Evolutionary conservation across 2,113 vertebrate species (phyloP).

Genomic region (Turnix velox): DNA sequence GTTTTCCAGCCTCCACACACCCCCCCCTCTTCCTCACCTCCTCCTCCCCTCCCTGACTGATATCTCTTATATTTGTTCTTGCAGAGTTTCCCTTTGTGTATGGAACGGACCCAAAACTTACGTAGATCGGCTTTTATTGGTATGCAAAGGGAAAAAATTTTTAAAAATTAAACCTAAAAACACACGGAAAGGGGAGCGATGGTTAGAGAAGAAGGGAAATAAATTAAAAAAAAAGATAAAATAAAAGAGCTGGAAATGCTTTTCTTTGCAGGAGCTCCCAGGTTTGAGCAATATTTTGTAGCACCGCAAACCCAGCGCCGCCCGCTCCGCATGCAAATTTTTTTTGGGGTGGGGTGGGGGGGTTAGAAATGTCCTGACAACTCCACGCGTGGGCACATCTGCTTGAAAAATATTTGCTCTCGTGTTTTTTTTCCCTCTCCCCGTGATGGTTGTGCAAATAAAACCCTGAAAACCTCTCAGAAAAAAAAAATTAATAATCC

Average conservation of each 20-base stretch:
- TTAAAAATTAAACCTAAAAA: not conserved
- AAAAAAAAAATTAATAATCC: too few species aligned
- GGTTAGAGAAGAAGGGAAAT: not conserved
- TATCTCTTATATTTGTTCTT: slow-evolving; percentile 29
- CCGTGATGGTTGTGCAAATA: not conserved
- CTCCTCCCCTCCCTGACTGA: not conserved
- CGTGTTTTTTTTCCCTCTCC: not conserved
- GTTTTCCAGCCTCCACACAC: not conserved
- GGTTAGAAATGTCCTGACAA: not conserved
- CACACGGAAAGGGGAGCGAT: not conserved
- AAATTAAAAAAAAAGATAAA: not conserved
- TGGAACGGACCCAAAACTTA: slow-evolving; percentile 25
- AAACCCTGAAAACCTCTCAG: not conserved
- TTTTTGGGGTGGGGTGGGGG: too few species aligned
- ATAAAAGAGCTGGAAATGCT: not conserved
- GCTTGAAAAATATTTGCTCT: not conserved
- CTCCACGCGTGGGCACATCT: not conserved
- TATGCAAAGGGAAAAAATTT: not conserved
- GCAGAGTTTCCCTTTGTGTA: slow-evolving; percentile 50
- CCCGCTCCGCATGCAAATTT: not conserved
- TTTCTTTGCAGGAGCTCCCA: not conserved
- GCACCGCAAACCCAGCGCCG: not conserved
- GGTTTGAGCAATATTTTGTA: not conserved
- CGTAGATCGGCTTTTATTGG: slow-evolving; percentile 16
- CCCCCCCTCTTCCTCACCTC: too few species aligned